Evolutionary conservation across 2,888 invertebrate species (phyloP), one percentile per base, ranked within the genome.

Genomic region (Rotaria magnacalcarata): DNA sequence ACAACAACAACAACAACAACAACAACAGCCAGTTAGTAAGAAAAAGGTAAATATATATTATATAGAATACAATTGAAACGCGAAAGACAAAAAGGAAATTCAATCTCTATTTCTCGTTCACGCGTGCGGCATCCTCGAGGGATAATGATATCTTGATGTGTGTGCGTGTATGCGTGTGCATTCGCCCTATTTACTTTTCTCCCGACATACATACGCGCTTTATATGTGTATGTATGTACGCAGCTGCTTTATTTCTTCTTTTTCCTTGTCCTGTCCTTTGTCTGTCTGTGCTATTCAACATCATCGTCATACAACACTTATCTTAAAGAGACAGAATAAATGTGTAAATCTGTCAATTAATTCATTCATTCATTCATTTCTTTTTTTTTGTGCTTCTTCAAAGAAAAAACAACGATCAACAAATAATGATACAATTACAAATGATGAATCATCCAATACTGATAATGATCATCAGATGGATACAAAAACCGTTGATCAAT

Each of bases 91-190:
- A 67, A 67, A 19, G 67, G 67, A 67, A 67, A 67, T 67, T 67
- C 67, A 67, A 67, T 67, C 67, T 67, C 34, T 67, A 67, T 67
- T 67, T 67, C 67, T 67, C 67, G 34, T 67, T 67, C 41, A 34
- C 67, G 67, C 67, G 67, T 34, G 67, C 67, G 67, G 67, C 67
- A 67, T 67, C 67, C 67, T 34, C 67, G 67, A 67, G 67, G 67
- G 67, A 67, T 67, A 67, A 67, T 67, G 67, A 67, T 67, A 67
- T 67, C 67, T 67, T 67, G 67, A 67, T 67, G 67, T 67, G 67
- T 67, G 67, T 67, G 67, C 67, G 34, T 67, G 67, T 67, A 67
- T 67, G 67, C 67, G 67, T 67, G 67, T 67, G 67, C 67, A 19
- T 67, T 67, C 67, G 67, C 67, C 67, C 67, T 67, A 67, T 67